Percentiles rank a stretch among this genome's conserved stretches.
Conservation (phyloP, 2,113 vertebrate genomes). For the Lethenteron reissneri region DNA sequence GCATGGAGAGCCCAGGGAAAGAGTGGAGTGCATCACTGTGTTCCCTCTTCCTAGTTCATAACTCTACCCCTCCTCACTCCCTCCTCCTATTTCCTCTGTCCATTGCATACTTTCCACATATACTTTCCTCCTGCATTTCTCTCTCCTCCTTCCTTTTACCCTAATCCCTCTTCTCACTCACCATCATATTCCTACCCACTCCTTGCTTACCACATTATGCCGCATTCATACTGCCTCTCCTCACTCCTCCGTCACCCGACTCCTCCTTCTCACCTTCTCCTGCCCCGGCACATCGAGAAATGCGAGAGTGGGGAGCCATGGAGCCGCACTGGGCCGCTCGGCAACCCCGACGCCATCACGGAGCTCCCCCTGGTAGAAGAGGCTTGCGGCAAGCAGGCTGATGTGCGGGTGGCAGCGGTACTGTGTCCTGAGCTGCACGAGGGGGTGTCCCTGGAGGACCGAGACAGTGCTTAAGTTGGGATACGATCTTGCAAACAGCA, state of each 20-base stretch:
- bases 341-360: constrained; percentile 21
- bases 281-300: constrained; percentile 28
- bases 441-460: constrained; percentile 22
- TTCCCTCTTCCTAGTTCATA: background rate
- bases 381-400: constrained; percentile 26
- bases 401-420: constrained; percentile 41
- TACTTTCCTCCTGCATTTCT: background rate
- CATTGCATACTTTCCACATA: background rate
- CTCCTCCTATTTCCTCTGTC: background rate
- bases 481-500: background rate
- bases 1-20: background rate
- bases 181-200: background rate
- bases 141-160: background rate
- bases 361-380: constrained; percentile 32
- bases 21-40: background rate
- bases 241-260: constrained; percentile 28
- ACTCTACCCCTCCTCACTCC: background rate
- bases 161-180: background rate
- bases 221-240: background rate
- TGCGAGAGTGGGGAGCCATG: constrained; percentile 36
- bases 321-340: constrained; percentile 23
- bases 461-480: background rate
- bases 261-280: constrained; percentile 25
- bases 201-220: background rate
- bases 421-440: constrained; percentile 26